phyloP scores from a whole-genome alignment of 2,888 invertebrate genomes.

The Herminia tarsipennalis region DNA sequence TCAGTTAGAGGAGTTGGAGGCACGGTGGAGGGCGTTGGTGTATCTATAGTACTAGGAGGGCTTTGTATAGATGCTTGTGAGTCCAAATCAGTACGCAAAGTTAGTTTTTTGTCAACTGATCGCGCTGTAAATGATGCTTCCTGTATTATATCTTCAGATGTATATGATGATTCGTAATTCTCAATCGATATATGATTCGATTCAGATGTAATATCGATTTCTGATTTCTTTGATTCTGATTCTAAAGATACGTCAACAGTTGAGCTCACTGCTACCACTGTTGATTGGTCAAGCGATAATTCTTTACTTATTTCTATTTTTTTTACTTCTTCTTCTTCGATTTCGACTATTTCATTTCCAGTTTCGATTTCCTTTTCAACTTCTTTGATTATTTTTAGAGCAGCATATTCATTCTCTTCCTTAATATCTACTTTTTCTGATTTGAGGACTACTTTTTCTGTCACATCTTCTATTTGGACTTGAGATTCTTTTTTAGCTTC shows the following conservation, averaged over 20 bases:
- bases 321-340: slow-evolving; percentile 34
- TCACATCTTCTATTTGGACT: slow-evolving; percentile 25
- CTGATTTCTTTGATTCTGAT: slow-evolving; percentile 7
- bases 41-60: slow-evolving; percentile 51
- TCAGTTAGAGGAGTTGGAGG: slow-evolving; percentile 76
- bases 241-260: slow-evolving; percentile 9
- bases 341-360: slow-evolving; percentile 39
- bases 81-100: slow-evolving; percentile 40
- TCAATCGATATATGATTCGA: slow-evolving; percentile 20
- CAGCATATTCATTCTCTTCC: slow-evolving; percentile 46
- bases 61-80: slow-evolving; percentile 34
- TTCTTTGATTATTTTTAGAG: slow-evolving; percentile 52
- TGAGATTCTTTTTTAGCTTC: slow-evolving; percentile 16
- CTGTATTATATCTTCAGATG: slow-evolving; percentile 19
- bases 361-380: slow-evolving; percentile 33
- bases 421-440: slow-evolving; percentile 23
- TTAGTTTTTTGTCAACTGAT: slow-evolving; percentile 27
- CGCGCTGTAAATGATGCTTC: slow-evolving; percentile 34
- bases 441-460: slow-evolving; percentile 28
- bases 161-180: slow-evolving; percentile 13
- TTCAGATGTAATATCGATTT: not conserved
- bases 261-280: slow-evolving; percentile 9
- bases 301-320: slow-evolving; percentile 21
- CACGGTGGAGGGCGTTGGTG: slow-evolving; percentile 60
- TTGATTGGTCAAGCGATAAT: slow-evolving; percentile 16